Evolutionary conservation across 2,797 vertebrate genomes (phyloP).

Genomic region (Hephaestus fuliginosus): DNA sequence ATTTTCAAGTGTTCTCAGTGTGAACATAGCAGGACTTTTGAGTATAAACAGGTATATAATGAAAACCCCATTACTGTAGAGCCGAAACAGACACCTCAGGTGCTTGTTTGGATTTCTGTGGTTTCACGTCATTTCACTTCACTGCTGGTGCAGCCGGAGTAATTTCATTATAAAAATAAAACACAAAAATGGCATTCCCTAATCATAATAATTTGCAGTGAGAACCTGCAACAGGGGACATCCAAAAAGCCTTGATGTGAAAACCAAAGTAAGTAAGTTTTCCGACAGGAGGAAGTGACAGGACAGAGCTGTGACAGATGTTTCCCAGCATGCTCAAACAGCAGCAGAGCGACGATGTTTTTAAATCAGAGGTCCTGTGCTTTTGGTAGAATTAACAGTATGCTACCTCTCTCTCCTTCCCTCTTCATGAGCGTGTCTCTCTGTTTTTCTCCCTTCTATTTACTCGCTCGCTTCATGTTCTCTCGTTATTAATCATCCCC

Average conservation of each 20-base stretch:
- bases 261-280: constrained; percentile 29
- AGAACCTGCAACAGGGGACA: constrained; percentile 36
- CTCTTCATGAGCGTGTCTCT: background rate
- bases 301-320: constrained; percentile 51
- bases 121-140: constrained; percentile 17
- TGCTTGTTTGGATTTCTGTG: constrained; percentile 4
- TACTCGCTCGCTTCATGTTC: constrained; percentile 17
- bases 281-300: constrained; percentile 10
- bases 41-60: background rate
- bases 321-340: constrained; percentile 57
- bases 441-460: constrained; percentile 15
- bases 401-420: background rate
- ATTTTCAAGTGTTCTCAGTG: background rate
- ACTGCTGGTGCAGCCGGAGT: background rate
- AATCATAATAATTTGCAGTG: constrained; percentile 49
- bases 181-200: constrained; percentile 6
- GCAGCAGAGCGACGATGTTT: constrained; percentile 28
- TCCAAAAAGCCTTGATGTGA: constrained; percentile 29
- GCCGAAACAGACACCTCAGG: constrained; percentile 1
- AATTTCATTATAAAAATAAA: constrained; percentile 31
- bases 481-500: constrained; percentile 48
- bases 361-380: constrained; percentile 34
- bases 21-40: background rate
- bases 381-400: constrained; percentile 31
- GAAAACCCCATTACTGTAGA: background rate